Evolutionary conservation across 2,113 vertebrate species (phyloP).

Genomic region (Vidua macroura): DNA sequence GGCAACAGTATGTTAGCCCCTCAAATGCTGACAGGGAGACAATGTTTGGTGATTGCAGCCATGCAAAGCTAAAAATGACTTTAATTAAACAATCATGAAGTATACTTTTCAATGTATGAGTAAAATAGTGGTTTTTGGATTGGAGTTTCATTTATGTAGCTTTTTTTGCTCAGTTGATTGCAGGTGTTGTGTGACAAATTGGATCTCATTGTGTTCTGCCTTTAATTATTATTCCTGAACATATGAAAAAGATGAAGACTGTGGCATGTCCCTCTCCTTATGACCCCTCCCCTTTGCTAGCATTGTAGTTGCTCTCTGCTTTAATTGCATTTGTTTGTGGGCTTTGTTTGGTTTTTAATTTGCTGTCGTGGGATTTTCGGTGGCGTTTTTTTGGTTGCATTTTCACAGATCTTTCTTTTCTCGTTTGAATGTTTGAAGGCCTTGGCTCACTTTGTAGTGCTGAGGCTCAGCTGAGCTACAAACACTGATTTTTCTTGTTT

Average conservation of each 20-base stretch:
- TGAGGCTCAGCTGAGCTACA: neutral
- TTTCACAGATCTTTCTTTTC: neutral
- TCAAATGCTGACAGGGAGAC: conserved; percentile 66
- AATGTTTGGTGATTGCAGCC: conserved; percentile 70
- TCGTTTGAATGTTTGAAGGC: neutral
- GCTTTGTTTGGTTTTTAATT: neutral
- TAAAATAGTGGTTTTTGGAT: conserved; percentile 6
- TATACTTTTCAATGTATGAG: conserved; percentile 13
- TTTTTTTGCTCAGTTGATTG: conserved; percentile 23
- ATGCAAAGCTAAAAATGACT: conserved; percentile 59
- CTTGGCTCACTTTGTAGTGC: neutral
- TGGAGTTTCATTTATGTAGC: neutral
- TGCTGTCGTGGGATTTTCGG: neutral
- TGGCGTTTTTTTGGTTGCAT: neutral
- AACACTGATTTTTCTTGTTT: neutral
- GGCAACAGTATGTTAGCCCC: conserved; percentile 57
- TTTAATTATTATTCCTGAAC: conserved; percentile 31
- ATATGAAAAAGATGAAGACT: neutral
- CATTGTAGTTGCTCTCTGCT: neutral
- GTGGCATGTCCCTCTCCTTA: neutral
- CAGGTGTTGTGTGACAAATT: conserved; percentile 62
- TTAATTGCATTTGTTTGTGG: neutral
- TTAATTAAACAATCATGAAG: conserved; percentile 62
- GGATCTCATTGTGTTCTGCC: neutral
- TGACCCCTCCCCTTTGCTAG: neutral